A percentile compares a stretch with the other conserved stretches of the same genome.
Conservation (phyloP, 2,113 vertebrate species). For the Eubucco bourcierii region DNA sequence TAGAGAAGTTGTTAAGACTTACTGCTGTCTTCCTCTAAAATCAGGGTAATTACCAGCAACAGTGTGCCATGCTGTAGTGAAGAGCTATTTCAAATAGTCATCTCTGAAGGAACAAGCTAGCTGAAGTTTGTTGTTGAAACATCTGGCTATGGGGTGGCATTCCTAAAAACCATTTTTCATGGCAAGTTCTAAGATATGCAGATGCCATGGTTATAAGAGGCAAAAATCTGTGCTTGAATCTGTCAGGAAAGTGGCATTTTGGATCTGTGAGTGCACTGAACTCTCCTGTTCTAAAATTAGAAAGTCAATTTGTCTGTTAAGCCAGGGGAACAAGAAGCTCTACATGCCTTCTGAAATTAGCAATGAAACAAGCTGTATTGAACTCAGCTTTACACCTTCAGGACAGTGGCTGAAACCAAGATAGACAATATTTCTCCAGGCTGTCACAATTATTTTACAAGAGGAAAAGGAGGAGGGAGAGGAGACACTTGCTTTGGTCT, state of each 20-base stretch:
- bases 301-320: slow-evolving; percentile 65
- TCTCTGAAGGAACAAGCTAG: neutral
- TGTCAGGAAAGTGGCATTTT: neutral
- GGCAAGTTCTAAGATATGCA: neutral
- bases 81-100: neutral
- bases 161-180: neutral
- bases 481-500: neutral
- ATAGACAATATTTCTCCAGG: neutral
- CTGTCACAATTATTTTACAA: neutral
- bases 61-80: neutral
- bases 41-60: neutral
- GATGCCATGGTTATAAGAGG: neutral
- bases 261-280: neutral
- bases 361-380: slow-evolving; percentile 5
- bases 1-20: neutral
- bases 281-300: slow-evolving; percentile 57
- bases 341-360: slow-evolving; percentile 51
- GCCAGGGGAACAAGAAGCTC: slow-evolving; percentile 29
- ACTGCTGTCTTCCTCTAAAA: neutral
- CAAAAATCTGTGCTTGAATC: neutral
- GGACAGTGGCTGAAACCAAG: neutral
- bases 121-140: neutral
- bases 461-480: neutral
- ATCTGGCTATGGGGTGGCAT: neutral
- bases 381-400: slow-evolving; percentile 9